Conservation (phyloP, 1,140 invertebrate species). For the Drosophila kepulauana region DNA sequence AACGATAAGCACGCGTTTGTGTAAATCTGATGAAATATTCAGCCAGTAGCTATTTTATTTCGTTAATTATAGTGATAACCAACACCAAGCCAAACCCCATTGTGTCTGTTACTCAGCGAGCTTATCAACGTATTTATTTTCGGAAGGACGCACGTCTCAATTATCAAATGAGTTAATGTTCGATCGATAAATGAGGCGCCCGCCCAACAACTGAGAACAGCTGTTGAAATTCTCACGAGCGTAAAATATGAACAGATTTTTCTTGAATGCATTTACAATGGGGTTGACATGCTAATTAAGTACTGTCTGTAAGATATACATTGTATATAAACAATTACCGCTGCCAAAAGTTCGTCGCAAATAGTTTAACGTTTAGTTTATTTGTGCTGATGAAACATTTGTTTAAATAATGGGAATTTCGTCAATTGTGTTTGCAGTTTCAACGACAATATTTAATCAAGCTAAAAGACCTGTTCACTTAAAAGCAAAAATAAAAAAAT, state of each 20-base stretch:
- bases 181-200: conserved; percentile 26
- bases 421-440: conserved; percentile 47
- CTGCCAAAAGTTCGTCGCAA: conserved; percentile 19
- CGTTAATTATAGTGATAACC: conserved; percentile 24
- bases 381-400: conserved; percentile 62
- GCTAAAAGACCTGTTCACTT: conserved; percentile 56
- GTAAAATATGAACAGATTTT: conserved; percentile 2
- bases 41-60: conserved; percentile 13
- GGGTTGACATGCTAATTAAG: conserved; percentile 29
- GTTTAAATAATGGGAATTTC: conserved; percentile 72
- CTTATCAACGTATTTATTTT: neutral
- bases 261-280: conserved; percentile 1
- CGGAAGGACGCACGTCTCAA: conserved; percentile 11
- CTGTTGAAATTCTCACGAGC: conserved; percentile 27
- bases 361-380: conserved; percentile 29
- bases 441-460: conserved; percentile 68
- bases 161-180: conserved; percentile 31
- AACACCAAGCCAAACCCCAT: conserved; percentile 19
- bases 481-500: conserved; percentile 1
- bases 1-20: neutral
- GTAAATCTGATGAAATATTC: conserved; percentile 27
- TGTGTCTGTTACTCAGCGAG: neutral
- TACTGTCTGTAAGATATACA: neutral
- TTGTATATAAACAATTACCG: conserved; percentile 15
- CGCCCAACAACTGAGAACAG: neutral